Conservation (phyloP, 2,113 vertebrate species). For the Cryptotis parvus region DNA sequence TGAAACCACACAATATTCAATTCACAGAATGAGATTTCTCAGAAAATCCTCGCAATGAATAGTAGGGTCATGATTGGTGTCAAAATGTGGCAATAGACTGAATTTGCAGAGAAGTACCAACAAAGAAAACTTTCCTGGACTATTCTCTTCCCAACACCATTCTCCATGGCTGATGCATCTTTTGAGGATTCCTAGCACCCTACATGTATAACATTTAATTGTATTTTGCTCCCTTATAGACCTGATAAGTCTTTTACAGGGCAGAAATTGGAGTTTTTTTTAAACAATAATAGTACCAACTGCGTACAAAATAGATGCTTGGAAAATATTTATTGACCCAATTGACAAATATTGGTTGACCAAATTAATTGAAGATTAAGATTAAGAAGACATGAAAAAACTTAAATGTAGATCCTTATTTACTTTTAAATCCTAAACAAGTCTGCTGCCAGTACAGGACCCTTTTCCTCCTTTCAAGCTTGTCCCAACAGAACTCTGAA, state of each 20-base stretch:
- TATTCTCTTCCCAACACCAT: background rate
- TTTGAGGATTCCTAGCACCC: background rate
- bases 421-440: background rate
- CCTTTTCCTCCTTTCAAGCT: background rate
- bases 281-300: background rate
- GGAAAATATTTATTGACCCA: slow-evolving; percentile 23
- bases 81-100: background rate
- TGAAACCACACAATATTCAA: background rate
- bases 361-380: slow-evolving; percentile 44
- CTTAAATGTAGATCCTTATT: background rate
- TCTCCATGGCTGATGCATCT: background rate
- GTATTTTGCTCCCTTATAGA: background rate
- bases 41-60: background rate
- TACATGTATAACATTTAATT: background rate
- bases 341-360: background rate
- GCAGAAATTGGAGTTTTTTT: slow-evolving; percentile 25
- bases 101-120: background rate
- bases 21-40: background rate
- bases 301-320: background rate
- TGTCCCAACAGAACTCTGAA: background rate
- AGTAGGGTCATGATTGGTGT: accelerated
- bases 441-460: too few species aligned
- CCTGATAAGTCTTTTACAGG: background rate
- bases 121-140: background rate
- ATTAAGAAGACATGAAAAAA: background rate